Evolutionary conservation across 2,797 vertebrate genomes (phyloP), one percentile per base, ranked within the genome.

Genomic region (Tiaroga cobitis): DNA sequence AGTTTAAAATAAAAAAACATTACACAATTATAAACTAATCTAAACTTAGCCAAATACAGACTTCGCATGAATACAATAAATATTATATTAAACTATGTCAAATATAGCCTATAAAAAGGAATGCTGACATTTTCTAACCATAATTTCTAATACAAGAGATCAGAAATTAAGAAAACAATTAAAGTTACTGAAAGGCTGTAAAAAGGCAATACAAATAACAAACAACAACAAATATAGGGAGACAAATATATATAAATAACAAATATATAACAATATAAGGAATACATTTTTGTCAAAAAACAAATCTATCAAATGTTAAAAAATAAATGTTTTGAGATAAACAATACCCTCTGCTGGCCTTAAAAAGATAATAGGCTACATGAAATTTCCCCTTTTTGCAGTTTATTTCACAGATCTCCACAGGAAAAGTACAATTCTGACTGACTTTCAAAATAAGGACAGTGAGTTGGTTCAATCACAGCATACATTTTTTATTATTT

Each of bases 341-440:
- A 65, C 81, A n/a, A 75, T 39, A 37, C 43, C 72, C 72, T 54
- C 59, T 76, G 32, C 59, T 83, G 81, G 59, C 41, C 8, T 18
- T 82, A 6, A 43, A 43, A 19, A 67, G 59, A 46, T 15, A 32
- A 43, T 21, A n/a, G n/a, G n/a, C n/a, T n/a, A 46, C 69, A 81
- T 18, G 16, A 13, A 75, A 49, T 34, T 15, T 75, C 8, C 4
- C 0, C 4, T 8, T 54, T 73, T 34, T 59, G 3, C n/a, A 29
- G 24, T 19, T 37, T 21, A 37, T 68, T 37, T 68, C 34, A 29
- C 19, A 46, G 1, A 74, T 4, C 16, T 29, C 2, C 2, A 16
- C 2, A 29, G 46, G 43, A 7, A 29, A 73, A 73, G n/a, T 29
- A 19, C 4, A 3, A 10, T 46, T 10, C 19, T 10, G 67, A 21